These are phyloP conservation scores for Luscinia luscinia DNA, from an alignment of 2,797 vertebrate genomes.

Conservation along the genomic window DNA sequence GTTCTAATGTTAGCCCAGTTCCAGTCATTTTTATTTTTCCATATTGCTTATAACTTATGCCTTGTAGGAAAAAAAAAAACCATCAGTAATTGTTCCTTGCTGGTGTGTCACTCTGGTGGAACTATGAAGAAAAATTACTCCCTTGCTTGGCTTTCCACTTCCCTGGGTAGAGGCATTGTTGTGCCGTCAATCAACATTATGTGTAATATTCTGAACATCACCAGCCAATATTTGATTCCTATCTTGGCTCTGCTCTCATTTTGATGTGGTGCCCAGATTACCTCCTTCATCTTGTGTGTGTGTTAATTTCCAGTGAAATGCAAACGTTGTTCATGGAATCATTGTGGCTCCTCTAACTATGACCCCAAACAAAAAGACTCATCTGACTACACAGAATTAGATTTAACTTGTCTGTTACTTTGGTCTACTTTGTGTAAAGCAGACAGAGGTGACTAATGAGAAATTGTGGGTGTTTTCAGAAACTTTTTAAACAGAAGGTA, in stretches of 20 bases:
- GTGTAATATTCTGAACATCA: conserved; percentile 44
- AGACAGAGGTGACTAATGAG: not conserved
- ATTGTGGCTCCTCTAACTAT: not conserved
- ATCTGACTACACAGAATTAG: not conserved
- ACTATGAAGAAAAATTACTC: conserved; percentile 52
- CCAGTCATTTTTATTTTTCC: not conserved
- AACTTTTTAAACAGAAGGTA: not conserved
- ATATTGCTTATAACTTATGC: not conserved
- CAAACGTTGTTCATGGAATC: not conserved
- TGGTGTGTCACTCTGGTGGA: conserved; percentile 5
- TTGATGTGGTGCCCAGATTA: conserved; percentile 48
- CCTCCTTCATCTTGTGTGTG: conserved; percentile 40
- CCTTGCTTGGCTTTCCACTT: conserved; percentile 39
- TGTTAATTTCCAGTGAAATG: conserved; percentile 30
- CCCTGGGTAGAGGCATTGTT: conserved; percentile 52
- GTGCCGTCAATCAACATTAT: conserved; percentile 46
- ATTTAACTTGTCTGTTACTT: not conserved
- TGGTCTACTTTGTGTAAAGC: not conserved
- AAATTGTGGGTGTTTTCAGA: not conserved
- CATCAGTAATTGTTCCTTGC: not conserved
- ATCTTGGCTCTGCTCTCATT: conserved; percentile 51
- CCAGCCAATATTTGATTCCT: conserved; percentile 15
- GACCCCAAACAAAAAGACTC: not conserved
- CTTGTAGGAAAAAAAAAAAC: not conserved
- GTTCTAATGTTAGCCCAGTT: not conserved